Evolutionary conservation across 2,797 vertebrate genomes (phyloP), one percentile per base, ranked within the genome.

Genomic region (Urocyon cinereoargenteus): DNA sequence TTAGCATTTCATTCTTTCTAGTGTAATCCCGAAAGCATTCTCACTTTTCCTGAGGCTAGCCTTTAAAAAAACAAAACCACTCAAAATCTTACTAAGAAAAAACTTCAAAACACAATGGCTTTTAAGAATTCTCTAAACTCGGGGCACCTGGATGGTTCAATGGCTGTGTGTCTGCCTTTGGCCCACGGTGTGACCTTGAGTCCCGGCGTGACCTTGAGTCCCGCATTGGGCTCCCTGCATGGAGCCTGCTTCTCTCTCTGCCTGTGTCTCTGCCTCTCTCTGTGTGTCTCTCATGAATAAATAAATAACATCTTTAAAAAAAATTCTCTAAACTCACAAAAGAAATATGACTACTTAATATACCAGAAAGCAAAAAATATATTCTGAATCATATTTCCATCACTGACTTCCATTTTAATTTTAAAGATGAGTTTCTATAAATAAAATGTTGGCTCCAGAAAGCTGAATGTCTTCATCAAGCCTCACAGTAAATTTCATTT

Each of bases 401-500:
- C 19, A 92, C 31, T 85, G 61, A 91, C 26, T 84, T 96, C 31
- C n/a, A 94, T 89, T 97, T 94, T 96, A 90, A 96, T 84, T 96
- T 91, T 62, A 92, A 90, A 90, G 34, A 4, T 93, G 22, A 88
- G 16, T 75, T 81, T 85, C 24, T 55, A 93, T 0, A 73, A 61
- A 94, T n/a, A 92, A 86, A 83, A 94, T 53, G 21, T 24, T 92
- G 36, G 1, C 21, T 90, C 34, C 28, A 88, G 92, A 94, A 70
- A 82, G 40, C 0, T 96, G 59, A 86, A 87, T 28, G 26, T 86
- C 53, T 96, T 92, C 4, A 79, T 64, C 61, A 90, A 28, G 68
- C 21, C n/a, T 94, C 68, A 96, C 66, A 57, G 14, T 84, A 97
- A 94, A 85, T 8, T 83, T 75, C 49, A 86, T 68, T 94, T 92